phyloP scores from a whole-genome alignment of 2,113 vertebrate species.

The Psettodes erumei region DNA sequence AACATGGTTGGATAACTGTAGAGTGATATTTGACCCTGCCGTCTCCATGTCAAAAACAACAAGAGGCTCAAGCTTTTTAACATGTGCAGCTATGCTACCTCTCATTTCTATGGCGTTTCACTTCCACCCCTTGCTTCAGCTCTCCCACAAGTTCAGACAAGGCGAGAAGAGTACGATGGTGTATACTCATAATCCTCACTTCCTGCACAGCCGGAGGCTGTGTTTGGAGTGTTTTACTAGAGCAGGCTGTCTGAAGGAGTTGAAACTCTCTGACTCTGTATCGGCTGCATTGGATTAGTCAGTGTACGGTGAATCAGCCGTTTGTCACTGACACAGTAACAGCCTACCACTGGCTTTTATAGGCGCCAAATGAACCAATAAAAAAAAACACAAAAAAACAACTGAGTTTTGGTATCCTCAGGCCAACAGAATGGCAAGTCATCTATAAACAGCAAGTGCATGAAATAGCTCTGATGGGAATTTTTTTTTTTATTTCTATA shows the following conservation, averaged over 20 bases:
- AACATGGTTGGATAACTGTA: neutral
- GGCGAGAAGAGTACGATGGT: constrained; percentile 36
- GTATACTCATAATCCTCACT: constrained; percentile 69
- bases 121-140: constrained; percentile 28
- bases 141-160: constrained; percentile 46
- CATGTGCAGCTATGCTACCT: constrained; percentile 24
- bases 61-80: constrained; percentile 7
- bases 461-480: constrained; percentile 65
- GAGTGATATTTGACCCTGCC: constrained; percentile 8
- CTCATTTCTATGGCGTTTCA: constrained; percentile 50
- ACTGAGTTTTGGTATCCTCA: constrained; percentile 60
- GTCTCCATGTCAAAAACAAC: constrained; percentile 22
- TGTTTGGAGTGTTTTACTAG: constrained; percentile 72
- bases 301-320: constrained; percentile 72
- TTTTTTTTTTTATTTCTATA: constrained; percentile 44
- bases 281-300: constrained; percentile 67
- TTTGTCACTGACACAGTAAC: constrained; percentile 72
- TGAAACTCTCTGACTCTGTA: constrained; percentile 45
- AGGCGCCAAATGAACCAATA: constrained; percentile 77
- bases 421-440: constrained; percentile 70
- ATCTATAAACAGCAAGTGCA: constrained; percentile 63
- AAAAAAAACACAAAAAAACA: constrained; percentile 66
- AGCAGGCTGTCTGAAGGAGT: constrained; percentile 68
- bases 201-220: constrained; percentile 65
- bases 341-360: constrained; percentile 69